Base-by-base conservation (phyloP, 1,140 invertebrate genomes). In the Palaemon carinicauda region DNA sequence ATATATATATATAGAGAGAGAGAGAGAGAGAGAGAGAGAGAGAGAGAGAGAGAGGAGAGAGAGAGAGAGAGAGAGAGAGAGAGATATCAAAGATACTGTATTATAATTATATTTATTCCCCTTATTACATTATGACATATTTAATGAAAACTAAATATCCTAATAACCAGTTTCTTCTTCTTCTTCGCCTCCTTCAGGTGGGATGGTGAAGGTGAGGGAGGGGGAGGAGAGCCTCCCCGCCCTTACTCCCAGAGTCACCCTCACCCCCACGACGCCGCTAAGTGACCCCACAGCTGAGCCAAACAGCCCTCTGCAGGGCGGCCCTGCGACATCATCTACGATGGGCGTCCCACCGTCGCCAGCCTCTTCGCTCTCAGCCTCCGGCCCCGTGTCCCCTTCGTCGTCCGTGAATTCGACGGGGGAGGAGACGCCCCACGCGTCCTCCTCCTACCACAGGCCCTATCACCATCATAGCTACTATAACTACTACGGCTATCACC, bases 391-490 rank as follows among this genome's bases (percentile, higher is more conserved):
- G 14, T 86, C 83, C 2, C 83, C 83, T 0, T 77, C 83, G 0
- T 86, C 83, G 9, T 86, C 83, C n/a, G 75, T 86, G 56, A 86
- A 86, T 33, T 86, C 83, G 9, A 71, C 83, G 51, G 83, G 83
- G 15, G 83, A 86, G 7, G 54, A 56, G 4, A 54, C 51, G 29
- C 29, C 56, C 19, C 83, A 86, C 29, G 83, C 79, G 29, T 21
- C 56, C 19, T 77, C 80, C 29, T 77, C 79, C 29, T 60, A 80
- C 56, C 77, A 69, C 1, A 54, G 83, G 0, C 83, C 82, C 21
- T 84, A 86, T 52, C 78, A 80, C 3, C 71, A 52, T 9, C 78
- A 41, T 27, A 53, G 60, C 56, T 29, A 71, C 60, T 19, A 54
- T 7, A 65, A 73, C 50, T 29, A 31, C 33, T 74, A 29, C 24